Evolutionary conservation across 2,888 invertebrate genomes (phyloP).

Genomic region (Stratiomys singularior): DNA sequence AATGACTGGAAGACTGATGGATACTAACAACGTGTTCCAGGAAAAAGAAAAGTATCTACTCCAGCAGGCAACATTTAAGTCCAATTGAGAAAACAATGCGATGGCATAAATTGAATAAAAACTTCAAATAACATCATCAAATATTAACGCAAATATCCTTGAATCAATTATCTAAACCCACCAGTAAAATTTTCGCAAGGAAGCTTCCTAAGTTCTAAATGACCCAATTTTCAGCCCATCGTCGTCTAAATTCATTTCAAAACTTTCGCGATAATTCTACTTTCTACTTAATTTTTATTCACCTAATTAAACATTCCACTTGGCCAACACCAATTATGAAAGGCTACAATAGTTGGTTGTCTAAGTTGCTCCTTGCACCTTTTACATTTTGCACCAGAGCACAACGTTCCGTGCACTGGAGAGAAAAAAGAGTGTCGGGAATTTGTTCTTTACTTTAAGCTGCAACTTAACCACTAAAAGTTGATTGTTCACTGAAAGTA

Average conservation of each 20-base stretch:
- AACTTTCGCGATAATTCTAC: constrained; percentile 2
- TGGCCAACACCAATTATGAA: neutral
- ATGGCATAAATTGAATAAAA: no score
- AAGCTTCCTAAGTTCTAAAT: neutral
- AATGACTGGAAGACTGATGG: no score
- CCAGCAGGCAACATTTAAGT: no score
- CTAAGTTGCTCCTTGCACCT: neutral
- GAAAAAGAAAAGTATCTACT: no score
- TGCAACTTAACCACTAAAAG: neutral
- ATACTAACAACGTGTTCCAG: no score
- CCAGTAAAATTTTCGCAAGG: no score
- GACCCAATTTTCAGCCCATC: neutral
- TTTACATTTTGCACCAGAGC: neutral
- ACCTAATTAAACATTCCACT: constrained; percentile 17
- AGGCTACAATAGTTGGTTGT: constrained; percentile 10
- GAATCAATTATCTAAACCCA: no score
- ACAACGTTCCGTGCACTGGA: no score
- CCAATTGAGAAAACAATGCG: no score
- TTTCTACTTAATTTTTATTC: constrained; percentile 11
- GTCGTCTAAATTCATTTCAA: constrained; percentile 7
- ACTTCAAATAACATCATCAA: no score
- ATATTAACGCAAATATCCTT: no score
- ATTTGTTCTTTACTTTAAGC: neutral
- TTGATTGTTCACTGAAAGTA: neutral
- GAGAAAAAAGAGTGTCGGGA: neutral